Evolutionary conservation across 37 sponge, comb jelly and placozoan species (phyloP), one percentile per base, ranked within the genome.

Genomic region (Dysidea cf. avara): DNA sequence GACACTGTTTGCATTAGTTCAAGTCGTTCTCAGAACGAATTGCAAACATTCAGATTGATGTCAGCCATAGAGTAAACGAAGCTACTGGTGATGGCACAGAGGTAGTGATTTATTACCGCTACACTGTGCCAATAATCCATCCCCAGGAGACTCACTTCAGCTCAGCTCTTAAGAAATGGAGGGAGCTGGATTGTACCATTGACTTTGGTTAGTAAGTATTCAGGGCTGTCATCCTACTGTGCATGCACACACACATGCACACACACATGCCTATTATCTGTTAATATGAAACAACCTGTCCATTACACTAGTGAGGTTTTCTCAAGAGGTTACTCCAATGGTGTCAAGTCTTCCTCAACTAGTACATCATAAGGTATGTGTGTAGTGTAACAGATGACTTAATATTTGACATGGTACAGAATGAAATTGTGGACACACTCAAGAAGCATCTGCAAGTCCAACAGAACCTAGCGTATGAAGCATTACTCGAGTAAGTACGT

Each of bases 151-250:
- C 89, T 7, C 92, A 74, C 80, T 95, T 91, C 37, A 24, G 28
- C 34, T 83, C 81, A 57, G 82, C 72, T 11, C 71, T 95, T 40
- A 33, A 61, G 9, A 95, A 92, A 39, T 95, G 96, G 96, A 81
- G 56, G 52, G 93, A 95, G 56, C 64, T 95, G 72, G 88, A 95
- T 60, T 82, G 89, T 40, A 88, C 89, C 0, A 48, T 53, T 3
- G 75, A 84, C 34, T 95, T 95, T 72, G 70, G 90, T 88, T 49
- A 78, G 76, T 3, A 40, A 21, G 20, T 21, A 20, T 69, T 1
- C 50, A 22, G 4, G 26, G 29, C 63, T 74, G 22, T 47, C 22
- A 24, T 17, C 3, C 12, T 69, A 0, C 28, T 53, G 26, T 69
- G 30, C 20, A 48, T 18, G 1, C 2, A 12, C 33, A 24, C 38